Percentiles rank a stretch among this genome's conserved stretches.
Evolutionary conservation across 2,797 vertebrate species (phyloP).

Genomic region (Coccyzus lansbergi): DNA sequence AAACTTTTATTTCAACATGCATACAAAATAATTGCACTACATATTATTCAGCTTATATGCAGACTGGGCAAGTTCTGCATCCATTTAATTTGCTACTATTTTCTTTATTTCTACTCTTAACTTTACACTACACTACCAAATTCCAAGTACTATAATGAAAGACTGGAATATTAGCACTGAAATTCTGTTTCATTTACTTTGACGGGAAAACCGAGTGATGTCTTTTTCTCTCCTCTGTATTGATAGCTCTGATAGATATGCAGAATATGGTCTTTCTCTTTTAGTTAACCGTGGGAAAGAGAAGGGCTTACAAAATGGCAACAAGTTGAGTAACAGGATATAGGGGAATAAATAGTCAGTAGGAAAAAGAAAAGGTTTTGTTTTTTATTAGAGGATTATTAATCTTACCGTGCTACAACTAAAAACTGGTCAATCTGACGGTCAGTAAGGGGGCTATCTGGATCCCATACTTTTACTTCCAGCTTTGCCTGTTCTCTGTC

Average conservation of each 20-base stretch:
- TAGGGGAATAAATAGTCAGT: conserved; percentile 15
- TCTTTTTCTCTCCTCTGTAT: not conserved
- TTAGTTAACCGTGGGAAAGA: conserved; percentile 26
- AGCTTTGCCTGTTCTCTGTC: conserved; percentile 95
- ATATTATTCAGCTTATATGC: not conserved
- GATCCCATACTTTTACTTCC: conserved; percentile 97
- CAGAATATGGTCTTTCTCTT: not conserved
- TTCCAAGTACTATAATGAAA: not conserved
- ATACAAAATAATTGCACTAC: not conserved
- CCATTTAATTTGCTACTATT: not conserved
- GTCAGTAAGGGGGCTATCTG: conserved; percentile 93
- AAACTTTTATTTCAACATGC: not conserved
- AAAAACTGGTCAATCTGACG: conserved; percentile 99
- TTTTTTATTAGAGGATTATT: conserved; percentile 39
- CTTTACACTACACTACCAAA: not conserved
- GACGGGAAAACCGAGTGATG: not conserved
- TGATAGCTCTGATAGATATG: not conserved
- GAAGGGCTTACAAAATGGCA: conserved; percentile 38
- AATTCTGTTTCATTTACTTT: not conserved
- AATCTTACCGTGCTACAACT: conserved; percentile 93
- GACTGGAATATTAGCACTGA: not conserved
- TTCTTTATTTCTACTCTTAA: not conserved
- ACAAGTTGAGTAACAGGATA: not conserved
- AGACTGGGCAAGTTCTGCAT: not conserved
- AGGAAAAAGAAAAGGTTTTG: conserved; percentile 31